These are phyloP conservation scores for Osmerus mordax DNA, from an alignment of 2,113 vertebrate species.

Conservation along the genomic window DNA sequence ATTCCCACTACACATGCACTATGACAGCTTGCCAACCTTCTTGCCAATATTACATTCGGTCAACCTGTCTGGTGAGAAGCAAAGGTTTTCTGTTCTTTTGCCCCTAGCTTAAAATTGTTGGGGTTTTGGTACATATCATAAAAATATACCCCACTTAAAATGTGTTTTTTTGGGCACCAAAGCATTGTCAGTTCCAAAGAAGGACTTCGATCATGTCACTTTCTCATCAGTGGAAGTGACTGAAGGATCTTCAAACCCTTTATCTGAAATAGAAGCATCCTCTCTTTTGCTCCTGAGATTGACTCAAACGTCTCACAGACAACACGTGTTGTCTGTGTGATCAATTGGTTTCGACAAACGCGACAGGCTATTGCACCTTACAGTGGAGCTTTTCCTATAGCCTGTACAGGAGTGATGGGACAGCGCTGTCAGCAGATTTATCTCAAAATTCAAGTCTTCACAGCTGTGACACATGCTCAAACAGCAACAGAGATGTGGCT, in stretches of 20 bases:
- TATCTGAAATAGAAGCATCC: constrained; percentile 64
- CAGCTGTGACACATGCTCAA: constrained; percentile 72
- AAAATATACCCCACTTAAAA: neutral
- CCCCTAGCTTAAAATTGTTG: constrained; percentile 9
- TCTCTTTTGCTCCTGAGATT: constrained; percentile 51
- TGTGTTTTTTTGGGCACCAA: neutral
- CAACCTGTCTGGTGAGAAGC: constrained; percentile 40
- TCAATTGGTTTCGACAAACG: constrained; percentile 73
- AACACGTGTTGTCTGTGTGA: constrained; percentile 73
- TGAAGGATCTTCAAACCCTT: constrained; percentile 47
- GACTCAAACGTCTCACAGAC: constrained; percentile 52
- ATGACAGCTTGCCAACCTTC: constrained; percentile 57
- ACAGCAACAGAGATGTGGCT: constrained; percentile 73
- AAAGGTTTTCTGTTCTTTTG: constrained; percentile 27
- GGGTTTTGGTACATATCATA: neutral
- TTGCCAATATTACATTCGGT: constrained; percentile 44
- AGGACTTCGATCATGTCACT: constrained; percentile 16
- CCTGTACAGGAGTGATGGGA: constrained; percentile 58
- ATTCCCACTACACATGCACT: constrained; percentile 67
- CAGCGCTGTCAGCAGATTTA: constrained; percentile 73
- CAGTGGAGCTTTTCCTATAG: constrained; percentile 62
- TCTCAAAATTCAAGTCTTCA: constrained; percentile 64
- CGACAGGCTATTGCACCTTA: constrained; percentile 67
- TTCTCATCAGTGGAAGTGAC: constrained; percentile 47
- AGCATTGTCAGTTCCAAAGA: neutral